phyloP scores from a whole-genome alignment of 2,797 vertebrate species.

The Notolepis coatsorum region DNA sequence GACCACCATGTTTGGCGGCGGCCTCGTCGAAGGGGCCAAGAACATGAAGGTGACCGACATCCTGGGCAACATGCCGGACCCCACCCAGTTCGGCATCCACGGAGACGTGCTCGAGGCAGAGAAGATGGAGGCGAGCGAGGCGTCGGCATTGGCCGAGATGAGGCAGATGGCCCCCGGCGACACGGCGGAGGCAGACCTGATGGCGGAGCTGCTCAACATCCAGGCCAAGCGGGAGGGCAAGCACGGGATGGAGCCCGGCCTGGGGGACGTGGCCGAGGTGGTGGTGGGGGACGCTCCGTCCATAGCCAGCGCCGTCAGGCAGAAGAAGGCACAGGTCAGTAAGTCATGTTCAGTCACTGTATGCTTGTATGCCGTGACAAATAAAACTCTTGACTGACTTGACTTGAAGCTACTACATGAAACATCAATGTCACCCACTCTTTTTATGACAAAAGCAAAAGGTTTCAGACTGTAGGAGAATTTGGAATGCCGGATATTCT shows the following conservation, averaged over 20 bases:
- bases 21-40: conserved; percentile 96
- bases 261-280: conserved; percentile 94
- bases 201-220: conserved; percentile 91
- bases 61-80: conserved; percentile 98
- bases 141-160: conserved; percentile 80
- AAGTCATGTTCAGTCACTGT: conserved; percentile 26
- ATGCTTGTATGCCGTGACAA: too few relatives aligned
- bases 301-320: conserved; percentile 88
- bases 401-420: too few relatives aligned
- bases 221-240: conserved; percentile 92
- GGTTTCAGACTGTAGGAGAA: too few relatives aligned
- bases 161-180: conserved; percentile 87
- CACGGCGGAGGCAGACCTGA: conserved; percentile 86
- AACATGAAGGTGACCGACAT: conserved; percentile 99
- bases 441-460: too few relatives aligned
- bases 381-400: too few relatives aligned
- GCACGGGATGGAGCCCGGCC: conserved; percentile 89
- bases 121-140: conserved; percentile 87
- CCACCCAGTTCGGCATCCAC: conserved; percentile 98
- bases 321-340: conserved; percentile 94
- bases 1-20: conserved; percentile 95
- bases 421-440: too few relatives aligned
- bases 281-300: conserved; percentile 88
- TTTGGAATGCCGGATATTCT: too few relatives aligned
- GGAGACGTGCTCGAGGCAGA: conserved; percentile 92